Percentiles rank a stretch among this genome's conserved stretches.
These are phyloP conservation scores for Protonemura montana DNA, from an alignment of 2,888 invertebrate genomes.

Conservation along the genomic window DNA sequence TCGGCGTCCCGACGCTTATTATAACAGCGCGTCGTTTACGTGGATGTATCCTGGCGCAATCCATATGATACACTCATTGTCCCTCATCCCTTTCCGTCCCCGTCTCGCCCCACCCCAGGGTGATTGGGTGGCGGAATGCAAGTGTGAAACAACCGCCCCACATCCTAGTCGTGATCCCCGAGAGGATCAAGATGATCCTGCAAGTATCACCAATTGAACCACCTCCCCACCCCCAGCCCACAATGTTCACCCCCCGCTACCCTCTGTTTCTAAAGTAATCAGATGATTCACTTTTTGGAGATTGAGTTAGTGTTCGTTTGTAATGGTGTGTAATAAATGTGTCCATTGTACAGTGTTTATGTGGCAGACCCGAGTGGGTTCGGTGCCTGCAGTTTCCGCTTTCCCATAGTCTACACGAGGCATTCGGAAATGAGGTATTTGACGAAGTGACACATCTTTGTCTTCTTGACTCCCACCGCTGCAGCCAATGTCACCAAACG, in stretches of 20 bases:
- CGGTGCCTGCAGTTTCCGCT: conserved; percentile 21
- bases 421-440: conserved; percentile 9
- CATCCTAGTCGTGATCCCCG: background rate
- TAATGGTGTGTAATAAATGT: conserved; percentile 41
- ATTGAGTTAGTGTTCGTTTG: conserved; percentile 35
- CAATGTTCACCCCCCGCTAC: background rate
- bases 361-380: too few relatives aligned
- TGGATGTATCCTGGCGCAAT: background rate
- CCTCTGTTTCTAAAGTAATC: conserved; percentile 35
- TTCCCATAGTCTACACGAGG: background rate
- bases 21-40: background rate
- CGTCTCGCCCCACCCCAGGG: background rate
- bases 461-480: background rate
- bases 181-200: conserved; percentile 44
- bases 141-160: conserved; percentile 38
- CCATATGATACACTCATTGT: conserved; percentile 37
- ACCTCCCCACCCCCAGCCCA: background rate
- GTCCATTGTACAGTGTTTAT: conserved; percentile 35
- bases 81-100: background rate
- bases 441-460: conserved; percentile 33
- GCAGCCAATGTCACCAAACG: background rate
- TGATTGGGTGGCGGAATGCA: conserved; percentile 42
- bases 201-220: conserved; percentile 38
- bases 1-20: background rate
- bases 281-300: conserved; percentile 49